Conservation (phyloP, 1,140 invertebrate species). For the Nasonia longicornis region DNA sequence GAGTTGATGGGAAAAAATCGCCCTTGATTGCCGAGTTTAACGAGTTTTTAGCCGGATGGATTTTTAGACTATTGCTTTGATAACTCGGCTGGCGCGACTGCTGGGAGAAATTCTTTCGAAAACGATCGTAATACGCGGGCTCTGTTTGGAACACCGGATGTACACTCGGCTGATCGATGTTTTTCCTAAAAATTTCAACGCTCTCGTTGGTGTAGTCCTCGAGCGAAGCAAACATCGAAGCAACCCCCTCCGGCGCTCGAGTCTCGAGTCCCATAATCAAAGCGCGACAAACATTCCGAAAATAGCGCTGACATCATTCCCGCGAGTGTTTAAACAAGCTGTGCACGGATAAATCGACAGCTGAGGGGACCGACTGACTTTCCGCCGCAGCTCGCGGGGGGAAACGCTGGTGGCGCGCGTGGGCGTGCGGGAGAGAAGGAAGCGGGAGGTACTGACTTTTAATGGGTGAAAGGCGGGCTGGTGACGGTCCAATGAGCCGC, state of each 20-base stretch:
- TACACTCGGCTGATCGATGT: background rate
- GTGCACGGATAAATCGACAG: background rate
- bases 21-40: background rate
- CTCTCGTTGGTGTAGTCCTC: too few species aligned
- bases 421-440: background rate
- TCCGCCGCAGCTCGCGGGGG: too few species aligned
- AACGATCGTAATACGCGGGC: background rate
- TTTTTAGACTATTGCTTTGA: background rate
- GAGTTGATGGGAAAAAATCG: constrained; percentile 13
- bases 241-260: too few species aligned
- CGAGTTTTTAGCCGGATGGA: background rate
- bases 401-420: background rate
- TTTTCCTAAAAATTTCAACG: background rate
- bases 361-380: background rate
- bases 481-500: constrained; percentile 66
- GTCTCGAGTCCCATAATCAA: background rate
- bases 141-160: background rate
- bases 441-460: constrained; percentile 53
- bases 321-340: background rate
- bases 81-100: background rate
- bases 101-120: background rate
- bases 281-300: background rate
- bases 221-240: too few species aligned
- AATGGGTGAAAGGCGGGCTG: constrained; percentile 66
- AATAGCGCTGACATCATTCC: background rate